A percentile compares a stretch with the other conserved stretches of the same genome.
Conservation (phyloP, 2,113 vertebrate species). For the Dasyprocta punctata region DNA sequence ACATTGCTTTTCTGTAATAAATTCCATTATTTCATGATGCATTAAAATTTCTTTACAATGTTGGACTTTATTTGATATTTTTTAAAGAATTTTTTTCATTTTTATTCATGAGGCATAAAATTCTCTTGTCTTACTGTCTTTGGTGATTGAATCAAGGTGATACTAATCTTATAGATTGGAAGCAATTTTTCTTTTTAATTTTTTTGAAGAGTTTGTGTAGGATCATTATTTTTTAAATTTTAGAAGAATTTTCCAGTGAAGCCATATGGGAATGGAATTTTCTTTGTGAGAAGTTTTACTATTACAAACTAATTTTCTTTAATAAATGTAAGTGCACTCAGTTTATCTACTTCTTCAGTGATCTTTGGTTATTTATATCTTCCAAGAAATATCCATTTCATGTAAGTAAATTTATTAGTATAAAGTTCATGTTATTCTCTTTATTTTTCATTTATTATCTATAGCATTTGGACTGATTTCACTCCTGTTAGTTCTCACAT, state of each 20-base stretch:
- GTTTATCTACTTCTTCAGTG: not conserved
- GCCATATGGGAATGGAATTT: not conserved
- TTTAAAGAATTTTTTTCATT: not conserved
- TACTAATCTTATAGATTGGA: not conserved
- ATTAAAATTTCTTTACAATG: not conserved
- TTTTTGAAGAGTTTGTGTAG: not conserved
- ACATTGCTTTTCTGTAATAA: not conserved
- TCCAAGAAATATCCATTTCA: constrained; percentile 18
- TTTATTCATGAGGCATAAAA: not conserved
- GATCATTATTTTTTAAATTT: not conserved
- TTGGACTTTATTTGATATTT: not conserved
- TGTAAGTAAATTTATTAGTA: not conserved
- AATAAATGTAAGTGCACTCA: not conserved
- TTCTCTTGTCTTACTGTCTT: not conserved
- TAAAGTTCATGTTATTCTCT: not conserved
- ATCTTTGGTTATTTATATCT: not conserved
- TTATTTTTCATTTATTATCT: not conserved
- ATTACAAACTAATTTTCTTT: not conserved
- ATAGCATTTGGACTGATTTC: not conserved
- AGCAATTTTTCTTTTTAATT: not conserved
- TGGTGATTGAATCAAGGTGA: not conserved
- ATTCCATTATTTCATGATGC: not conserved
- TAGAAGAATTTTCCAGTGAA: not conserved
- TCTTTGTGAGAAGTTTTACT: constrained; percentile 2
- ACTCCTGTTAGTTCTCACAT: not conserved